phyloP scores from a whole-genome alignment of 1,140 invertebrate genomes.

The Drosophila albomicans region DNA sequence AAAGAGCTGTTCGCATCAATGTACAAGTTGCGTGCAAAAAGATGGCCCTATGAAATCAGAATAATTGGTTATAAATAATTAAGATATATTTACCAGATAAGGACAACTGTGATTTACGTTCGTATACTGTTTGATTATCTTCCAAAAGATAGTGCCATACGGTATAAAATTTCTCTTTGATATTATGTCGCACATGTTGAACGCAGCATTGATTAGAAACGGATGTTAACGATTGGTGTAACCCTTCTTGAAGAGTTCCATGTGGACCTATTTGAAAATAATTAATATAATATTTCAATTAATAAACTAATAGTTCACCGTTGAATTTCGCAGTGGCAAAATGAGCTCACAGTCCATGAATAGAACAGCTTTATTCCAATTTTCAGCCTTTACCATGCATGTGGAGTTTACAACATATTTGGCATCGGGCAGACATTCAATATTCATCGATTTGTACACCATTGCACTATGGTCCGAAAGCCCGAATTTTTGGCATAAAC shows the following conservation, averaged over 20 bases:
- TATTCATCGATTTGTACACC: conserved; percentile 38
- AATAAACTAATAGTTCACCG: conserved; percentile 15
- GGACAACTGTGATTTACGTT: conserved; percentile 54
- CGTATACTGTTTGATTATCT: conserved; percentile 20
- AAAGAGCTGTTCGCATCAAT: not conserved
- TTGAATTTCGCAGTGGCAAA: conserved; percentile 24
- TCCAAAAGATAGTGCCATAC: conserved; percentile 25
- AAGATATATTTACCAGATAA: conserved; percentile 11
- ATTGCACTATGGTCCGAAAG: no score
- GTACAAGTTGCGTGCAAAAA: not conserved
- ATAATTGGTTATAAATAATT: not conserved
- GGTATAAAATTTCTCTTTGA: conserved; percentile 14
- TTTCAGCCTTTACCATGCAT: conserved; percentile 34
- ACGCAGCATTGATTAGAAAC: conserved; percentile 30
- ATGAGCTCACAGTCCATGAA: conserved; percentile 43
- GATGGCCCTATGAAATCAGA: conserved; percentile 7
- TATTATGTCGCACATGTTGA: conserved; percentile 46
- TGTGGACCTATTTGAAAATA: not conserved
- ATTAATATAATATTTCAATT: not conserved
- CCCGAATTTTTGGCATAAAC: no score
- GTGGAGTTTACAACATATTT: conserved; percentile 8
- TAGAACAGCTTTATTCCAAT: conserved; percentile 36
- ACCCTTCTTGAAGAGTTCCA: conserved; percentile 30
- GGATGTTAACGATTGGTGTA: conserved; percentile 47
- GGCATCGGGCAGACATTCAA: conserved; percentile 26